Percentiles rank a stretch among this genome's conserved stretches.
Evolutionary conservation across 1,140 invertebrate species (phyloP).

Genomic region (Agrilus planipennis): DNA sequence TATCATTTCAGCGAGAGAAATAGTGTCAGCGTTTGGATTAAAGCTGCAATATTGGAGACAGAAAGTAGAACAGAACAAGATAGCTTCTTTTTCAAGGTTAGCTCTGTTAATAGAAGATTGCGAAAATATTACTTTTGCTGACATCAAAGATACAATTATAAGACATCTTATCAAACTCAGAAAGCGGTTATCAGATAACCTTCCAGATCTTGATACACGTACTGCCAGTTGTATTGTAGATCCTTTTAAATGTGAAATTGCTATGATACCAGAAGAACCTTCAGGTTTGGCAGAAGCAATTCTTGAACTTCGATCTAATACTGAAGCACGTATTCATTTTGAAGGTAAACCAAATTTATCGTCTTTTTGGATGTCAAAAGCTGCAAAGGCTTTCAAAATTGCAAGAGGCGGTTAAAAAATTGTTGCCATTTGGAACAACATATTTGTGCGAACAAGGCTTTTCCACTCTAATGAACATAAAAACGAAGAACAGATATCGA

Average conservation of each 20-base stretch:
- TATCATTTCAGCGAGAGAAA: conserved; percentile 8
- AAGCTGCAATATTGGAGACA: no score
- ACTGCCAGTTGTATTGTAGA: conserved; percentile 14
- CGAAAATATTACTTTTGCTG: conserved; percentile 12
- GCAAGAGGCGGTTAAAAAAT: no score
- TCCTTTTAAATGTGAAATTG: conserved; percentile 16
- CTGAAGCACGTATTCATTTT: conserved; percentile 19
- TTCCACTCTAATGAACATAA: no score
- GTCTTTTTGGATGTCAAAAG: conserved; percentile 12
- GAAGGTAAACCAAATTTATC: conserved; percentile 13
- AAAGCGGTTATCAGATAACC: conserved; percentile 13
- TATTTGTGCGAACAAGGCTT: no score
- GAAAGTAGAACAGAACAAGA: conserved; percentile 19
- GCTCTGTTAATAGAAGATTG: conserved; percentile 14
- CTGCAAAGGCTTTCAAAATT: no score
- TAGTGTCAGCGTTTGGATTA: conserved; percentile 7
- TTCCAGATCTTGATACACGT: conserved; percentile 17
- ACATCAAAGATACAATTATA: conserved; percentile 14
- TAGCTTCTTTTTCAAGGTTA: conserved; percentile 16
- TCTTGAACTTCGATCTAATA: conserved; percentile 20
- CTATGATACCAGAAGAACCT: conserved; percentile 16
- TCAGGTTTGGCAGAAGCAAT: conserved; percentile 18
- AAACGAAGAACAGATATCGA: no score
- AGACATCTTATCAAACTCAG: conserved; percentile 14
- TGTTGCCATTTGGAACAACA: no score